Base-by-base conservation (phyloP, 2,888 invertebrate species). In the Heteromurus nitidus region DNA sequence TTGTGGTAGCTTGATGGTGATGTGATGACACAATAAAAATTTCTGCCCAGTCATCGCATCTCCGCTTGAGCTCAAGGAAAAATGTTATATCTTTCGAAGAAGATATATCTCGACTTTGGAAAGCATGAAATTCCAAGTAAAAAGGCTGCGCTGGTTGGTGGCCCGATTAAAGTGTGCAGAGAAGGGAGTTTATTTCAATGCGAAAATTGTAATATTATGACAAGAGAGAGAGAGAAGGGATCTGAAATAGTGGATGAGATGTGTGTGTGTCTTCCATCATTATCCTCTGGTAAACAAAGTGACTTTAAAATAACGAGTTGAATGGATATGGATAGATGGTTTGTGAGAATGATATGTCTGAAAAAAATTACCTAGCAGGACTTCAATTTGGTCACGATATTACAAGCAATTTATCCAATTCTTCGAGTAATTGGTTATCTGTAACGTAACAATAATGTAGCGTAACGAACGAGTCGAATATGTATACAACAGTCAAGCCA, bases 301-400 rank as follows among this genome's bases (percentile, higher is more conserved):
- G 20, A 3, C 36, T 36, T 22, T 31, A 18, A 24, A 47, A 58
- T 72, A 72, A 58, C n/a, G 55, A 55, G 30, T 26, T 30, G 28
- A 50, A 9, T 67, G 64, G 60, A 60, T 28, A 73, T 73, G 62
- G 47, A 62, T 30, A 31, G 31, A 44, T 72, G 42, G 42, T 62
- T 62, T 73, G 44, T 62, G 62, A 72, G 72, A 44, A 60, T 47
- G 22, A 65, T 44, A 22, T 5, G 44, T 16, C 24, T 47, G 26
- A 69, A 55, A n/a, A n/a, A n/a, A 55, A 69, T 53, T 67, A 16
- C 42, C 31, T 65, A 55, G 73, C 44, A 75, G 55, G 55, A 60
- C 69, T 77, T 60, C 47, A 69, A 77, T 68, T 77, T 77, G 58
- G 76, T 77, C 69, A 44, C 69, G 76, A 68, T 30, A 62, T 60